Evolutionary conservation across 2,113 vertebrate species (phyloP), one percentile per base, ranked within the genome.

Genomic region (Paramormyrops kingsleyae): DNA sequence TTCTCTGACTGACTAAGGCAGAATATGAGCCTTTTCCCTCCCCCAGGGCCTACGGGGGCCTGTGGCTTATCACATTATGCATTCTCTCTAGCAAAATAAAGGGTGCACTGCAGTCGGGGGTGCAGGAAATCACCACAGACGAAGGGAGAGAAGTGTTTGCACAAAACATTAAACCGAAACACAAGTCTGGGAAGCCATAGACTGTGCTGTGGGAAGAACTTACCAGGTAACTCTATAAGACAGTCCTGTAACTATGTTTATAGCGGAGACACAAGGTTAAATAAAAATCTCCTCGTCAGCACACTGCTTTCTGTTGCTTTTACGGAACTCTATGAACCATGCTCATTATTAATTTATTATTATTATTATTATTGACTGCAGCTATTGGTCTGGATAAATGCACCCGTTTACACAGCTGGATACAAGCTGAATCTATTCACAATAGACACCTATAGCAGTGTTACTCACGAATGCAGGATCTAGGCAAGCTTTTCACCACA

Each of bases 11-110:
- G 84, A 87, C 50, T 9, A 53, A 53, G 50, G 85, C 44, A 47
- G 50, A 27, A 86, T 86, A 86, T 50, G 83, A 86, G n/a, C 47
- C 83, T n/a, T 86, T 47, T 87, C 85, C 47, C 7, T 56, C 47
- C 85, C 50, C 85, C 27, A 46, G 50, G 85, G 83, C 21, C 46
- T 39, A n/a, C 21, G 13, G 44, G 47, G 83, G 31, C 50, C 85
- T 35, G 50, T 35, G 85, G 50, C 27, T 87, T 87, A 56, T 87
- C 85, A 87, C 85, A 87, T 87, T 87, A 53, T 47, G 15, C 85
- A 53, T 31, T 53, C 31, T 56, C 85, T 19, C 27, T 87, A 39
- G 46, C 49, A 87, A 87, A 87, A 87, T 35, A 87, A 87, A 53
- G 50, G 85, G 50, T 35, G 47, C 50, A 15, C 83, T 50, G 44